A percentile compares a stretch with the other conserved stretches of the same genome.
Evolutionary conservation across 2,113 vertebrate species (phyloP).

Genomic region (Anoura caudifer): DNA sequence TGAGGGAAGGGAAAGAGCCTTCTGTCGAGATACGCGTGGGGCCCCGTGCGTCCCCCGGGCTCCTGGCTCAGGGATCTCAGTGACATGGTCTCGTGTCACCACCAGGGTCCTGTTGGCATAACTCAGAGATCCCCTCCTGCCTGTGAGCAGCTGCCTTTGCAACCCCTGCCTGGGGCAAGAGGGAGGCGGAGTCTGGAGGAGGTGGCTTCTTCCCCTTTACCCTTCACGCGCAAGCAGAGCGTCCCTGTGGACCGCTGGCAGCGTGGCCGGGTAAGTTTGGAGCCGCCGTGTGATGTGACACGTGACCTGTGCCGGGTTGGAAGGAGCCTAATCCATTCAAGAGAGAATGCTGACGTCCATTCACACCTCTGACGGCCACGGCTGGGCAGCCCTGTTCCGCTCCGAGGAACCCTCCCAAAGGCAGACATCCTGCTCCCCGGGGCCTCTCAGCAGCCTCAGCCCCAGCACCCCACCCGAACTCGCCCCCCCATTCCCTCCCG

Average conservation of each 20-base stretch:
- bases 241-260: rapidly evolving
- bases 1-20: neutral
- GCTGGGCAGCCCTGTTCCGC: too few species aligned
- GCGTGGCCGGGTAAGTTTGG: too few species aligned
- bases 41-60: neutral
- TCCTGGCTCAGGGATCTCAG: neutral
- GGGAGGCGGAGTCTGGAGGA: too few species aligned
- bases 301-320: neutral
- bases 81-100: neutral
- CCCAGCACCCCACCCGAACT: rapidly evolving
- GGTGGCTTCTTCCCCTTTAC: neutral
- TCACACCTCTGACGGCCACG: neutral
- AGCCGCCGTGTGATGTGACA: too few species aligned
- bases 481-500: rapidly evolving
- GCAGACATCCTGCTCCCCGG: too few species aligned
- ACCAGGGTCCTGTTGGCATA: neutral
- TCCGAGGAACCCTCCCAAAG: neutral
- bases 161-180: neutral
- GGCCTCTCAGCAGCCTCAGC: neutral
- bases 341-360: neutral
- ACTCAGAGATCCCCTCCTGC: too few species aligned
- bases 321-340: neutral
- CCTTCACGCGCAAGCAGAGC: neutral
- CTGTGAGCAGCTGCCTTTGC: neutral
- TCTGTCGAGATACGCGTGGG: neutral